These are phyloP conservation scores for Ephialtes manifestator DNA, from an alignment of 2,888 invertebrate genomes.

Conservation along the genomic window DNA sequence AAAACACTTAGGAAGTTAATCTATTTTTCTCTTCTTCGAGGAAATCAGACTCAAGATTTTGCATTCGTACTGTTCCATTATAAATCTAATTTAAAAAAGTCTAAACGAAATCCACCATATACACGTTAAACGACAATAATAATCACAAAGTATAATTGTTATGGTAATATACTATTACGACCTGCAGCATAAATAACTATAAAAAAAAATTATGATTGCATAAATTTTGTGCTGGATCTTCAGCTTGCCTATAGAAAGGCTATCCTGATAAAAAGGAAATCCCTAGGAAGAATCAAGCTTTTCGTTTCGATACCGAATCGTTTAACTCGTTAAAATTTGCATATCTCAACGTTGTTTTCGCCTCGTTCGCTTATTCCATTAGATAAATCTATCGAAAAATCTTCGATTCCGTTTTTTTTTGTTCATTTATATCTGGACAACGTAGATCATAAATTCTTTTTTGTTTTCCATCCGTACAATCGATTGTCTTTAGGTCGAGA, in stretches of 20 bases:
- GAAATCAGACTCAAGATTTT: conserved; percentile 38
- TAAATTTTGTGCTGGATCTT: conserved; percentile 16
- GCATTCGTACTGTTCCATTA: conserved; percentile 26
- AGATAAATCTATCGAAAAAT: conserved; percentile 28
- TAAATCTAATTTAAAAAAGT: conserved; percentile 1
- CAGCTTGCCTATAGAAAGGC: no score
- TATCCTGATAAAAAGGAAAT: background rate
- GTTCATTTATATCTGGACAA: conserved; percentile 15
- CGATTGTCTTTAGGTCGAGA: conserved; percentile 54
- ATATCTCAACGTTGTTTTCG: conserved; percentile 24
- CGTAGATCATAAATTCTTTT: background rate
- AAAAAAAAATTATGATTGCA: background rate
- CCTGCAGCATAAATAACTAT: conserved; percentile 2
- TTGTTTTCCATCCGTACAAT: background rate
- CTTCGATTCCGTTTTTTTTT: conserved; percentile 5
- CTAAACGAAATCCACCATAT: background rate
- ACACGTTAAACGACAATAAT: conserved; percentile 14
- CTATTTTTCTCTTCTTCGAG: conserved; percentile 5
- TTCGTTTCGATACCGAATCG: conserved; percentile 4
- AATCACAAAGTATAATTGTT: background rate
- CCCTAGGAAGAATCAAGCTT: background rate
- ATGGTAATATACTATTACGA: background rate
- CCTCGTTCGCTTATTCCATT: background rate
- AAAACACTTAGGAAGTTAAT: conserved; percentile 32
- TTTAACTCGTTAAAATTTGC: conserved; percentile 24